Conservation (phyloP, 2,113 vertebrate genomes). For the Cheirogaleus medius region DNA sequence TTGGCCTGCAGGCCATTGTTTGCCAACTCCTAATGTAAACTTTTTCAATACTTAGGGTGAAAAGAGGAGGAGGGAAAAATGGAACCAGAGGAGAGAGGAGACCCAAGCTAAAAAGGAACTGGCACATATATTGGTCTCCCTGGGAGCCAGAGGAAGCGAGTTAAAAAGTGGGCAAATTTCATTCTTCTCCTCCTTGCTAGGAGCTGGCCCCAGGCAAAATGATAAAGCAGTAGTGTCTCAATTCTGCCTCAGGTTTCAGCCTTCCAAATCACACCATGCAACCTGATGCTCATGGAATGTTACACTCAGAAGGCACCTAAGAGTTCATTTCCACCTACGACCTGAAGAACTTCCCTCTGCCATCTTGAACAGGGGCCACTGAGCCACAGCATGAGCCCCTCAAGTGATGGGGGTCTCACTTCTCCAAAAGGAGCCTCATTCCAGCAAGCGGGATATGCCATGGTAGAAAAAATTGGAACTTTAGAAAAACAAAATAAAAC, state of each 20-base stretch:
- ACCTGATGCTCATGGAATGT: neutral
- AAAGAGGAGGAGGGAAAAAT: neutral
- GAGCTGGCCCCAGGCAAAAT: neutral
- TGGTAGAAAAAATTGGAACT: neutral
- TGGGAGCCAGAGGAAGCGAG: neutral
- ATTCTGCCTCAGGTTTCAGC: neutral
- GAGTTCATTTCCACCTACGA: neutral
- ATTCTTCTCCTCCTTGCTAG: neutral
- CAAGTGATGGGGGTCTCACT: rapidly evolving
- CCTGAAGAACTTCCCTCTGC: neutral
- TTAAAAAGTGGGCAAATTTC: neutral
- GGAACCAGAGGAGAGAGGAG: neutral
- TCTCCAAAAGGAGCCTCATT: neutral
- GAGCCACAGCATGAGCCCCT: neutral
- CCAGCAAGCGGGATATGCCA: neutral
- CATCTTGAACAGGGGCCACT: neutral
- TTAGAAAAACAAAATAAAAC: too few species aligned
- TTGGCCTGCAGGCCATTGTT: neutral
- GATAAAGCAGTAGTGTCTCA: neutral
- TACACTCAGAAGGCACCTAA: neutral
- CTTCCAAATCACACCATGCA: neutral
- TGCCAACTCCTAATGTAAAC: neutral
- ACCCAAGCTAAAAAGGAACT: neutral
- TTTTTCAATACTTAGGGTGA: neutral
- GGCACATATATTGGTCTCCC: neutral